Evolutionary conservation across 2,888 invertebrate genomes (phyloP).

Genomic region (Eupeodes latifasciatus): DNA sequence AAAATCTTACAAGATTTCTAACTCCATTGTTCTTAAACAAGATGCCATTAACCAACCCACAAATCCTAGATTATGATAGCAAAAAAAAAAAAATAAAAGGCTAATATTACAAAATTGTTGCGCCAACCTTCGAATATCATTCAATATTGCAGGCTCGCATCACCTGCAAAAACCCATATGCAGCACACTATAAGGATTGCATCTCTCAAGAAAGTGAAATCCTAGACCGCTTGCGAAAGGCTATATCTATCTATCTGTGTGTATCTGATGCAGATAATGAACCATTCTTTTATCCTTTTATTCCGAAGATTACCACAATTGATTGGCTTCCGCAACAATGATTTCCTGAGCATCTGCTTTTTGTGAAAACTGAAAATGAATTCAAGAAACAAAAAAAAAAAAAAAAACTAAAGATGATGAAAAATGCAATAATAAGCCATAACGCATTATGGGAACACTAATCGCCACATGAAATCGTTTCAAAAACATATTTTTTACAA

Average conservation of each 20-base stretch:
- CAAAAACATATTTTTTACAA: conserved; percentile 6
- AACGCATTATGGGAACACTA: conserved; percentile 66
- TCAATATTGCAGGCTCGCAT: conserved; percentile 52
- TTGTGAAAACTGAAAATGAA: conserved; percentile 19
- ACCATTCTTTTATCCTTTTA: conserved; percentile 69
- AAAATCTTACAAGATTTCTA: not conserved
- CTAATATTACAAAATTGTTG: conserved; percentile 70
- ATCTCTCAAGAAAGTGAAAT: conserved; percentile 61
- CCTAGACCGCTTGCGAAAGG: conserved; percentile 51
- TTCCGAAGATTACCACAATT: conserved; percentile 60
- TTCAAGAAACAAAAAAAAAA: conserved; percentile 33
- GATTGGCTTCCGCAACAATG: conserved; percentile 74
- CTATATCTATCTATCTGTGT: not conserved
- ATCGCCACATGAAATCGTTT: conserved; percentile 55
- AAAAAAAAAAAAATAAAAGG: conserved; percentile 41
- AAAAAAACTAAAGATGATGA: conserved; percentile 1
- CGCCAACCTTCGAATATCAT: conserved; percentile 44
- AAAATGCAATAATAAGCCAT: conserved; percentile 38
- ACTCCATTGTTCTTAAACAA: conserved; percentile 45
- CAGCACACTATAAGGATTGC: conserved; percentile 38
- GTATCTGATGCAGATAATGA: conserved; percentile 59
- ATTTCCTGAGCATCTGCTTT: conserved; percentile 68
- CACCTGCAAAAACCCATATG: conserved; percentile 63
- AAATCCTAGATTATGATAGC: conserved; percentile 64
- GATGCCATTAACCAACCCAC: conserved; percentile 68